Conservation (phyloP, 2,888 invertebrate species). For the Pachymerium ferrugineum region DNA sequence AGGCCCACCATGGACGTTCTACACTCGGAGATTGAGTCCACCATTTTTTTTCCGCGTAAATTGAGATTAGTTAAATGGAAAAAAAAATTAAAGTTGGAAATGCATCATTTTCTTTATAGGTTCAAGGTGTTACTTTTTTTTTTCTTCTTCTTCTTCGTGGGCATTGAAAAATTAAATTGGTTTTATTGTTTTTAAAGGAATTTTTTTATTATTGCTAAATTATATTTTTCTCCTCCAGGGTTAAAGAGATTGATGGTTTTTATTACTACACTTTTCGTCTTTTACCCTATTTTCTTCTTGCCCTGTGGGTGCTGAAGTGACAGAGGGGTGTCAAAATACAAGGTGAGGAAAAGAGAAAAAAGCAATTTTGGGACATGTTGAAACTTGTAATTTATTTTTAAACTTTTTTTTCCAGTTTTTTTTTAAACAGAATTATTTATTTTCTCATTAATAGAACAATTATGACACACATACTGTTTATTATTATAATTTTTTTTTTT, state of each 20-base stretch:
- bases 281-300: not conserved
- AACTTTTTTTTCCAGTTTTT: not conserved
- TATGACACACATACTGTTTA: too few species aligned
- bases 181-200: too few species aligned
- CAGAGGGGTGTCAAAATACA: constrained; percentile 6
- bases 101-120: too few species aligned
- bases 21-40: not conserved
- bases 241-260: constrained; percentile 8
- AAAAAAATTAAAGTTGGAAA: too few species aligned
- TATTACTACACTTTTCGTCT: not conserved
- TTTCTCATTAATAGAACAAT: too few species aligned
- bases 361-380: not conserved
- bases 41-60: not conserved
- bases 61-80: too few species aligned
- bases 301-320: not conserved
- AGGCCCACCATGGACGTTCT: not conserved
- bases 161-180: too few species aligned
- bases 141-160: too few species aligned
- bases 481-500: too few species aligned
- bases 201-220: not conserved
- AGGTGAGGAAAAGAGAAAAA: not conserved
- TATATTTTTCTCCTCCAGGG: not conserved
- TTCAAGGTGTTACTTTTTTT: too few species aligned
- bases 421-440: too few species aligned
- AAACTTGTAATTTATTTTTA: not conserved